These are phyloP conservation scores for Palythoa heliodiscus DNA, from an alignment of 92 coral and sea anemone species.

Conservation along the genomic window DNA sequence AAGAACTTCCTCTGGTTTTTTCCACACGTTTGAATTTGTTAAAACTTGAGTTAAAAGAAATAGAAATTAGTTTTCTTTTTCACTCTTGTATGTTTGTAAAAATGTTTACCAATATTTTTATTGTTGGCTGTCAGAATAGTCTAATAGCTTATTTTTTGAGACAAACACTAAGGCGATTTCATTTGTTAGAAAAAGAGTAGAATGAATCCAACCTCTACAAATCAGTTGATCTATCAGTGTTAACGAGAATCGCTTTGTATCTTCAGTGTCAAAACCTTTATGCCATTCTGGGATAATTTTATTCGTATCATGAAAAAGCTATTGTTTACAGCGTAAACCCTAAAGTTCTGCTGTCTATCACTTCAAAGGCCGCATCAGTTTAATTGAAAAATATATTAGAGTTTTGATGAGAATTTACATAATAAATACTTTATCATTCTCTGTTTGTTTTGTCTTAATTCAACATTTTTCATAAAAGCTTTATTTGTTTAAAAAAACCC, in stretches of 20 bases:
- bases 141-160: constrained; percentile 8
- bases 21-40: neutral
- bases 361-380: constrained; percentile 47
- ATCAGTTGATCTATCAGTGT: constrained; percentile 1
- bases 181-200: neutral
- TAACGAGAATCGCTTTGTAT: neutral
- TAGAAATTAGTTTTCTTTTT: neutral
- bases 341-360: constrained; percentile 29
- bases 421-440: constrained; percentile 42
- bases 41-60: neutral
- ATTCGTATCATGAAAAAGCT: constrained; percentile 29
- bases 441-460: constrained; percentile 53
- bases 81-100: constrained; percentile 9
- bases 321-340: constrained; percentile 33
- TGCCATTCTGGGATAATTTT: constrained; percentile 19
- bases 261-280: constrained; percentile 34
- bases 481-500: constrained; percentile 66
- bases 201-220: constrained; percentile 1
- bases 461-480: constrained; percentile 70
- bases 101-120: constrained; percentile 15
- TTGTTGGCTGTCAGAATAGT: constrained; percentile 21
- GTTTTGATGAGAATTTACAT: constrained; percentile 48
- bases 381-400: constrained; percentile 46
- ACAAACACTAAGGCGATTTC: neutral
- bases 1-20: neutral